These are phyloP conservation scores for Oplegnathus fasciatus DNA, from an alignment of 2,113 vertebrate genomes.

Conservation along the genomic window DNA sequence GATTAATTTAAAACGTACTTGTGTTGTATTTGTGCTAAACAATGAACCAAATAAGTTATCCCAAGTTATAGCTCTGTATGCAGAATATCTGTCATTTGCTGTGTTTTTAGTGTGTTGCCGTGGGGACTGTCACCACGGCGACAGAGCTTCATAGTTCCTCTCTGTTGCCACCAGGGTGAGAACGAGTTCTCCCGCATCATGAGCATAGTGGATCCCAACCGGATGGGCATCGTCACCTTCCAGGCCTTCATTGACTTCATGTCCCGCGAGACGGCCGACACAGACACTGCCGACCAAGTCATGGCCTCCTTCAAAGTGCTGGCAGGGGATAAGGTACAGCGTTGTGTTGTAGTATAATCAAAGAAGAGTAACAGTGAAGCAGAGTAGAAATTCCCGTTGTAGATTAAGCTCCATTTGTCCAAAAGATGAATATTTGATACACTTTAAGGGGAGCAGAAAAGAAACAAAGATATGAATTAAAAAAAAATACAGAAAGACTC, in stretches of 20 bases:
- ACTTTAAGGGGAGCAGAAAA: background rate
- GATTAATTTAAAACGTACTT: background rate
- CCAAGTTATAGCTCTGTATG: background rate
- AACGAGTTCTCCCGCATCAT: conserved; percentile 98
- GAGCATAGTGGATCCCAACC: conserved; percentile 99
- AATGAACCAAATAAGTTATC: background rate
- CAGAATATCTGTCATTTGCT: background rate
- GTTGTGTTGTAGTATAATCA: background rate
- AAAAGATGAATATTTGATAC: background rate
- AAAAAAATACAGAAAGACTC: background rate
- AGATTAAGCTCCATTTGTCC: background rate
- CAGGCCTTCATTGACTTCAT: conserved; percentile 99
- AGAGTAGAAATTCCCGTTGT: background rate
- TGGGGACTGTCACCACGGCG: conserved; percentile 6
- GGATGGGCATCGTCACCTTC: conserved; percentile 95
- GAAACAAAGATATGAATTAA: background rate
- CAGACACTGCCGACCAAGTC: conserved; percentile 98
- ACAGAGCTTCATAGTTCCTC: conserved; percentile 12
- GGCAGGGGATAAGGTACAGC: conserved; percentile 95
- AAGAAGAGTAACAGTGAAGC: background rate
- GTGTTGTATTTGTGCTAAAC: background rate
- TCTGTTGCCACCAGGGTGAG: conserved; percentile 88
- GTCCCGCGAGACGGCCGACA: conserved; percentile 97
- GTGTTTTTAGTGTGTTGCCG: background rate
- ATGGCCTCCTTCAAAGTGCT: conserved; percentile 99